Evolutionary conservation across 1,140 invertebrate genomes (phyloP).

Genomic region (Panagrolaimus sp.): DNA sequence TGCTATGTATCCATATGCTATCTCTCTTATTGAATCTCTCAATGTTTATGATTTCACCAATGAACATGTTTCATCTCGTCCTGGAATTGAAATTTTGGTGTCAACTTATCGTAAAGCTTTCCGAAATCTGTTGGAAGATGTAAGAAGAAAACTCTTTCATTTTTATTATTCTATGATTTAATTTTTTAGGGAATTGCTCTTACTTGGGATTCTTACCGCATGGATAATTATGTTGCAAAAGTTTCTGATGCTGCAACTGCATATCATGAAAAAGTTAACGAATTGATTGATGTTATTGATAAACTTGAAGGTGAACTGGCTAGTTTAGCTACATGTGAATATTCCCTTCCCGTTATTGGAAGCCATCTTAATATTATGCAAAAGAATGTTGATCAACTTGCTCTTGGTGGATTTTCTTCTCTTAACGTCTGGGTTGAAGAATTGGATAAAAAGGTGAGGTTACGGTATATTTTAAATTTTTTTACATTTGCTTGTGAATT

Average conservation of each 20-base stretch:
- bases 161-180: too few species aligned
- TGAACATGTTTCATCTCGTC: conserved; percentile 79
- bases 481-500: too few species aligned
- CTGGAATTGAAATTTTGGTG: conserved; percentile 81
- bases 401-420: conserved; percentile 92
- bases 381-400: conserved; percentile 92
- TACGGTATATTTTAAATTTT: too few species aligned
- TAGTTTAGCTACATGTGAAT: conserved; percentile 89
- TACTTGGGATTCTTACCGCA: conserved; percentile 96
- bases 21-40: conserved; percentile 94
- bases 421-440: conserved; percentile 87
- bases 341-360: conserved; percentile 80
- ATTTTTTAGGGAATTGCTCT: conserved; percentile 73
- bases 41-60: conserved; percentile 71
- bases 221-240: conserved; percentile 92
- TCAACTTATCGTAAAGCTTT: conserved; percentile 87
- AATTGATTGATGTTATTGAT: conserved; percentile 73
- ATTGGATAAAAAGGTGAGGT: conserved; percentile 73
- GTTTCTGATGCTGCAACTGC: conserved; percentile 75
- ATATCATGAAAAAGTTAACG: conserved; percentile 71
- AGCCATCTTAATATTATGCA: conserved; percentile 92
- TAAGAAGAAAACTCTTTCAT: too few species aligned
- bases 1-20: conserved; percentile 95
- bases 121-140: conserved; percentile 75
- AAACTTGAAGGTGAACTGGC: conserved; percentile 72